Percentiles rank a stretch among this genome's conserved stretches.
These are phyloP conservation scores for Leptinotarsa juncta DNA, from an alignment of 2,888 invertebrate genomes.

Conservation along the genomic window DNA sequence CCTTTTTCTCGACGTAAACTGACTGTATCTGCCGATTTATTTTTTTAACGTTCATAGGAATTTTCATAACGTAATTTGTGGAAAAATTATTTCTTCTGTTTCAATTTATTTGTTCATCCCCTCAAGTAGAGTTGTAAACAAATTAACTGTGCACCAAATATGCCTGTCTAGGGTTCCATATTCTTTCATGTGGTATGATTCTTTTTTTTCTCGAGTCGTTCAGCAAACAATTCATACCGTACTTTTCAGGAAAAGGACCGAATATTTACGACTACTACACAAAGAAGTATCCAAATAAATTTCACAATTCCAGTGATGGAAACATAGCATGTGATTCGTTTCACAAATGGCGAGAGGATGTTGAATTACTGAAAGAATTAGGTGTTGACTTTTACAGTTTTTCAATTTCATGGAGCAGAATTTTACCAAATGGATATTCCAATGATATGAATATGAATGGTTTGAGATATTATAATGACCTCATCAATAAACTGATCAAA, in stretches of 20 bases:
- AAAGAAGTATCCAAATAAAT: conserved; percentile 67
- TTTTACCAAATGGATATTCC: conserved; percentile 77
- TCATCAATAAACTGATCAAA: conserved; percentile 77
- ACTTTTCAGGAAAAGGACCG: conserved; percentile 70
- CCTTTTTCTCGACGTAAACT: too few species aligned
- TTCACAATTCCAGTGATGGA: conserved; percentile 71
- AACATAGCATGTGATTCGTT: conserved; percentile 79
- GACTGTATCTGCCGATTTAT: too few species aligned
- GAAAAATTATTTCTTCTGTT: too few species aligned
- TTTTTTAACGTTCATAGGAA: too few species aligned
- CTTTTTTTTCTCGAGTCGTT: too few species aligned
- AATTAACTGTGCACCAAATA: too few species aligned
- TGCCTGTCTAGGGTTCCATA: too few species aligned
- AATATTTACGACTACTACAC: conserved; percentile 73
- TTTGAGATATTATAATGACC: conserved; percentile 79
- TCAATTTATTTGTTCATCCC: too few species aligned
- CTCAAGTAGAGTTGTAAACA: too few species aligned
- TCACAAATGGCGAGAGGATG: conserved; percentile 74
- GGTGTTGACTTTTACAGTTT: conserved; percentile 78
- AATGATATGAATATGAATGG: conserved; percentile 77
- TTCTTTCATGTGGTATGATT: too few species aligned
- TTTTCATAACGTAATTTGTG: too few species aligned
- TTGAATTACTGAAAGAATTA: conserved; percentile 72
- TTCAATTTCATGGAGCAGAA: conserved; percentile 81
- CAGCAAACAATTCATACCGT: neutral